These are phyloP conservation scores for Pipra filicauda DNA, from an alignment of 2,113 vertebrate species.

Conservation along the genomic window DNA sequence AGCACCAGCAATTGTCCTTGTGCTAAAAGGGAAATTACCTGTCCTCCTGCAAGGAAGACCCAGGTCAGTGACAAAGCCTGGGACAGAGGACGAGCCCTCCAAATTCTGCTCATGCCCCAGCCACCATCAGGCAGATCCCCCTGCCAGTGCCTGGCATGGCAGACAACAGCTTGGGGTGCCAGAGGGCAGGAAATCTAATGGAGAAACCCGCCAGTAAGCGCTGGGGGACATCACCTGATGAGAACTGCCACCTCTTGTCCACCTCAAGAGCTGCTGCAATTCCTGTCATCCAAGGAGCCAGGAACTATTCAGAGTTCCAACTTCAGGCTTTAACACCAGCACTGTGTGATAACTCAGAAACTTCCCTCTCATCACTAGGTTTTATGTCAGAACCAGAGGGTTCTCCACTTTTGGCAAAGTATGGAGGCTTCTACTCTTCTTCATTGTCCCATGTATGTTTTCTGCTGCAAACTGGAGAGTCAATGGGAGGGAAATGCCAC, in stretches of 20 bases:
- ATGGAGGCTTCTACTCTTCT: not conserved
- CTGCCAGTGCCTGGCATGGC: accelerated
- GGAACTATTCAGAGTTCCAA: not conserved
- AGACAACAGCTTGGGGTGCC: accelerated
- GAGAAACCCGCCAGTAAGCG: accelerated
- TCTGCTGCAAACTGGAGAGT: not conserved
- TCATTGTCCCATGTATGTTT: accelerated
- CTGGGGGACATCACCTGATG: not conserved
- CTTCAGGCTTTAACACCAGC: not conserved
- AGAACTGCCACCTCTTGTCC: not conserved
- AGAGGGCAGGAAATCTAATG: accelerated
- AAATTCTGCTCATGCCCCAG: accelerated
- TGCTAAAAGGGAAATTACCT: not conserved
- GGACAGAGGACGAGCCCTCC: not conserved
- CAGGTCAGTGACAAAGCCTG: not conserved
- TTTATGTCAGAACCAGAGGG: not conserved
- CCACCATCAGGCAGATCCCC: accelerated
- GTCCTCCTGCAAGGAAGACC: not conserved
- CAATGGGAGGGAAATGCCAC: not conserved
- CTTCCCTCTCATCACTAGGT: not conserved
- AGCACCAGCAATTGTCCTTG: not conserved
- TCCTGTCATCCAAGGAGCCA: not conserved
- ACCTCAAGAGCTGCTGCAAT: not conserved
- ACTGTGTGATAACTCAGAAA: not conserved
- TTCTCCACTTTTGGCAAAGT: not conserved